Base-by-base conservation (phyloP, 1,140 invertebrate species). In the Leptinotarsa texana region DNA sequence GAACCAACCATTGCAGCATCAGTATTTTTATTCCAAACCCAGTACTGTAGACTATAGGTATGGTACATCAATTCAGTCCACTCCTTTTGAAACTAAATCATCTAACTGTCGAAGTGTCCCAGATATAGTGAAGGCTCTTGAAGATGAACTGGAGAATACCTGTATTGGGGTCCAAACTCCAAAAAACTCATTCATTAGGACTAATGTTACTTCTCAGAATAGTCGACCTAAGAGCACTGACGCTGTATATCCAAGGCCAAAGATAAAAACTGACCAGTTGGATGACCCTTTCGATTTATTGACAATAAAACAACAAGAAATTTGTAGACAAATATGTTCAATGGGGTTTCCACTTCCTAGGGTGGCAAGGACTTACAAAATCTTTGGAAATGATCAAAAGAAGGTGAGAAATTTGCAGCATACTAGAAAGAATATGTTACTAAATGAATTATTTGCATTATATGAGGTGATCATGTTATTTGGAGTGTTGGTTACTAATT, bases 291-390 rank as follows among this genome's bases (percentile, higher is more conserved):
- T 88, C 83, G 76, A 86, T 63, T 87, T 87, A 72, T 85, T 94
- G 76, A 83, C 88, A 13, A 83, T 86, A 18, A 86, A 89, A 69
- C 87, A 90, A 69, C 91, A 93, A 82, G 87, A 87, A 63, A 86
- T 95, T 77, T 93, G 91, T 48, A 87, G 90, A 76, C 90, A 91
- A 62, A 90, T 96, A 24, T 91, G 89, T 80, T 89, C 90, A 67
- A 97, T 97, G 95, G 95, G 95, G 3, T 97, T 97, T 85, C 90
- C 92, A 0, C 82, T 93, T 73, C 88, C 91, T n/a, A 89, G 93
- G 80, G 93, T 94, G 2, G 90, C 92, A 5, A 89, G 93, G 77
- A 92, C 93, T 15, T 92, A 93, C 79, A 88, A 90, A 76, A 86
- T 91, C 68, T 87, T 94, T 72, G 93, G 93, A 77, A 88, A 90